Percentiles rank a stretch among this genome's conserved stretches.
These are phyloP conservation scores for Hemistola chrysoprasaria DNA, from an alignment of 2,888 invertebrate species.

Conservation along the genomic window DNA sequence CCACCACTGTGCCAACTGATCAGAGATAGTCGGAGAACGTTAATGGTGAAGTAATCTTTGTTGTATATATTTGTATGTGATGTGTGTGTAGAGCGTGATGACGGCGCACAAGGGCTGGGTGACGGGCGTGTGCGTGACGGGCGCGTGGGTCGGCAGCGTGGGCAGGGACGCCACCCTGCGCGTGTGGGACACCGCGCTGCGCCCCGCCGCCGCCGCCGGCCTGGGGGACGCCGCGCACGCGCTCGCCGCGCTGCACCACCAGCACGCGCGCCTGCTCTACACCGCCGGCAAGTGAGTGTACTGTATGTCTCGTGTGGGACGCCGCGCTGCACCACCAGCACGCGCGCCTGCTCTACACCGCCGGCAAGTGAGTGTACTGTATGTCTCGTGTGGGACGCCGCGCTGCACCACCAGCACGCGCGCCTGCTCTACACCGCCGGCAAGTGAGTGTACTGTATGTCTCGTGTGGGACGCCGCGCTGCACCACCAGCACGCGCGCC, in stretches of 20 bases:
- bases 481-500: constrained; percentile 66
- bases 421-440: background rate
- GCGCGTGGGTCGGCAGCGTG: constrained; percentile 45
- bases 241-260: constrained; percentile 83
- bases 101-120: constrained; percentile 95
- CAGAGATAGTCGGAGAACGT: no score
- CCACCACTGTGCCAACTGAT: no score
- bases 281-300: constrained; percentile 91
- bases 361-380: constrained; percentile 53
- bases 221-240: constrained; percentile 84
- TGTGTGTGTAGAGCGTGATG: constrained; percentile 78
- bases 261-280: constrained; percentile 76
- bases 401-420: constrained; percentile 66
- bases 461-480: no score
- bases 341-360: background rate
- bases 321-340: constrained; percentile 66
- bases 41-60: no score
- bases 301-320: background rate
- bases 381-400: background rate
- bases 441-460: constrained; percentile 54
- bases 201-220: constrained; percentile 66
- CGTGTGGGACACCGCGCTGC: constrained; percentile 88
- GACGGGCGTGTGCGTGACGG: constrained; percentile 83
- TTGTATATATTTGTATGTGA: background rate
- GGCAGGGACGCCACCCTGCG: constrained; percentile 90